Conservation (phyloP, 1,140 invertebrate species). For the Dinoponera quadriceps region DNA sequence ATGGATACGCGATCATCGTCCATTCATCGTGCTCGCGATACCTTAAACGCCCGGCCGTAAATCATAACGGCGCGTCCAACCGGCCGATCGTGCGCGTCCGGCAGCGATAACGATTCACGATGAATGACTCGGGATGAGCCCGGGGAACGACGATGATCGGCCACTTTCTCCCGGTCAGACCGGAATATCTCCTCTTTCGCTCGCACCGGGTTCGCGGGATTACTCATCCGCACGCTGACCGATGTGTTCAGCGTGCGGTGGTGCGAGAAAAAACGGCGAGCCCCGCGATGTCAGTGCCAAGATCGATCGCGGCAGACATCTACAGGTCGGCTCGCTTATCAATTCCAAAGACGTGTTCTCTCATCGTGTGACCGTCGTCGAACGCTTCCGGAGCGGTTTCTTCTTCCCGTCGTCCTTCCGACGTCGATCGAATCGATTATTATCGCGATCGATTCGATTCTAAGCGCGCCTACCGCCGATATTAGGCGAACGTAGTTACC, state of each 20-base stretch:
- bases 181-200: slow-evolving; percentile 73
- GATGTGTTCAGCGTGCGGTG: slow-evolving; percentile 1
- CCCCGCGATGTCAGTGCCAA: slow-evolving; percentile 37
- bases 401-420: neutral
- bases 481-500: neutral
- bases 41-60: slow-evolving; percentile 60
- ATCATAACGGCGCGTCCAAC: slow-evolving; percentile 51
- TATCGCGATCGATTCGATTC: neutral
- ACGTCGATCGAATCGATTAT: neutral
- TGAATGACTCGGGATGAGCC: slow-evolving; percentile 55
- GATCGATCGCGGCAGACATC: slow-evolving; percentile 15
- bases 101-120: slow-evolving; percentile 61
- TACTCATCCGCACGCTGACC: slow-evolving; percentile 50
- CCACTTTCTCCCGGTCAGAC: slow-evolving; percentile 75
- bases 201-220: slow-evolving; percentile 27
- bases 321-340: slow-evolving; percentile 21
- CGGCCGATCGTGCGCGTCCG: slow-evolving; percentile 29
- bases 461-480: neutral
- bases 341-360: slow-evolving; percentile 32
- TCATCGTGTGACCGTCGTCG: neutral
- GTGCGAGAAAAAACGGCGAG: neutral
- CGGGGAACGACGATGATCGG: slow-evolving; percentile 26
- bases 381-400: too few relatives aligned
- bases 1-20: slow-evolving; percentile 53
- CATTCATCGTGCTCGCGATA: slow-evolving; percentile 56